Percentiles rank a stretch among this genome's conserved stretches.
Evolutionary conservation across 2,888 invertebrate species (phyloP).

Genomic region (Platycheirus rosarum): DNA sequence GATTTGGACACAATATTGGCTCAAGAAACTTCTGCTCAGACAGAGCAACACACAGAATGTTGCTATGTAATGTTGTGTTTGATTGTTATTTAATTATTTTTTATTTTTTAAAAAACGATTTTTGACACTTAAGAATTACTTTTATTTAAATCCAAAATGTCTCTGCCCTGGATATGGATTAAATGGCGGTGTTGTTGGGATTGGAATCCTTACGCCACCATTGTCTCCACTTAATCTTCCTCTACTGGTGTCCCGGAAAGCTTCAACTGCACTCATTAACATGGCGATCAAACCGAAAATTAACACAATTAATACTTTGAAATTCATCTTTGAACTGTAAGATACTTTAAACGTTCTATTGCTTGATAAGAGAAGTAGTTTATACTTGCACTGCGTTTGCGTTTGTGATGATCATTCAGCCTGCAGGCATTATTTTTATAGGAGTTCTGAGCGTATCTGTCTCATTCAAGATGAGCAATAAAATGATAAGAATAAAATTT

Average conservation of each 20-base stretch:
- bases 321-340: conserved; percentile 60
- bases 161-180: conserved; percentile 38
- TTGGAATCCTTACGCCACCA: background rate
- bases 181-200: conserved; percentile 56
- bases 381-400: background rate
- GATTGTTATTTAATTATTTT: too few relatives aligned
- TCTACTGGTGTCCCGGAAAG: conserved; percentile 27
- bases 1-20: too few relatives aligned
- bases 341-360: background rate
- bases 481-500: conserved; percentile 34
- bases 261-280: conserved; percentile 39
- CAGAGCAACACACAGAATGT: too few relatives aligned
- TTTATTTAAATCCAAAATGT: too few relatives aligned
- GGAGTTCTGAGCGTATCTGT: conserved; percentile 4
- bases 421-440: conserved; percentile 33
- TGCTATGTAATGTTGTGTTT: too few relatives aligned
- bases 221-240: conserved; percentile 15
- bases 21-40: too few relatives aligned
- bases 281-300: conserved; percentile 53
- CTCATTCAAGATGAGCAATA: background rate
- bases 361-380: background rate
- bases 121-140: too few relatives aligned
- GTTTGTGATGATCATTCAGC: conserved; percentile 17
- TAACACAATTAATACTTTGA: conserved; percentile 52
- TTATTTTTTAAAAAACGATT: too few relatives aligned